Evolutionary conservation across 35 echinoderm and acorn worm genomes (phyloP).

Genomic region (Apostichopus californicus): DNA sequence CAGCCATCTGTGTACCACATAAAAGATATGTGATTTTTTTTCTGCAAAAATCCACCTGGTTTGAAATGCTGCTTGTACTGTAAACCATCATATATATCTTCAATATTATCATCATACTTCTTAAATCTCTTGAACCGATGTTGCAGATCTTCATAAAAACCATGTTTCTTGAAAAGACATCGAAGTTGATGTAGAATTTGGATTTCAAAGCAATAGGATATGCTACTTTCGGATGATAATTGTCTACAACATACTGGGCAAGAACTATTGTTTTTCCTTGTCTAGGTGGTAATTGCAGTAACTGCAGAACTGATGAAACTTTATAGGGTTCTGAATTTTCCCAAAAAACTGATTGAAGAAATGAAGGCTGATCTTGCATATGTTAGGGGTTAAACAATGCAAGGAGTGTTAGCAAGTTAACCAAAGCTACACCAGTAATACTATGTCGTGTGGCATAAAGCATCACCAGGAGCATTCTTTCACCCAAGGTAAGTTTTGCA

Average conservation of each 20-base stretch:
- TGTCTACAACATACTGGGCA: too few relatives aligned
- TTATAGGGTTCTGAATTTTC: too few relatives aligned
- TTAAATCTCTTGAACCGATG: slow-evolving; percentile 25
- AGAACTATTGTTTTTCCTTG: too few relatives aligned
- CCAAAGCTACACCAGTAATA: background rate
- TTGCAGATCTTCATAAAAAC: background rate
- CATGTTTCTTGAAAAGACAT: background rate
- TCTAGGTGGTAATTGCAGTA: too few relatives aligned
- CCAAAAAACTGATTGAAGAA: background rate
- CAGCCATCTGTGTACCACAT: slow-evolving; percentile 44
- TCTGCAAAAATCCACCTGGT: background rate
- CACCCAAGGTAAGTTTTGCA: background rate
- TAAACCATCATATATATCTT: slow-evolving; percentile 58
- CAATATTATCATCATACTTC: slow-evolving; percentile 7
- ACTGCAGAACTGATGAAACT: too few relatives aligned
- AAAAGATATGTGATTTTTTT: slow-evolving; percentile 37
- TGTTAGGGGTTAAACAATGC: background rate
- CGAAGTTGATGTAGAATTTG: background rate
- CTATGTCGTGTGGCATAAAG: background rate
- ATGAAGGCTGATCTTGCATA: background rate
- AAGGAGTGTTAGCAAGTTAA: background rate
- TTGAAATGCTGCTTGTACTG: background rate
- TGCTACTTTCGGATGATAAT: background rate
- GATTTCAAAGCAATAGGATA: slow-evolving; percentile 5
- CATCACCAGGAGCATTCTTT: slow-evolving; percentile 5